Evolutionary conservation across 2,797 vertebrate species (phyloP).

Genomic region (Malurus leucopterus): DNA sequence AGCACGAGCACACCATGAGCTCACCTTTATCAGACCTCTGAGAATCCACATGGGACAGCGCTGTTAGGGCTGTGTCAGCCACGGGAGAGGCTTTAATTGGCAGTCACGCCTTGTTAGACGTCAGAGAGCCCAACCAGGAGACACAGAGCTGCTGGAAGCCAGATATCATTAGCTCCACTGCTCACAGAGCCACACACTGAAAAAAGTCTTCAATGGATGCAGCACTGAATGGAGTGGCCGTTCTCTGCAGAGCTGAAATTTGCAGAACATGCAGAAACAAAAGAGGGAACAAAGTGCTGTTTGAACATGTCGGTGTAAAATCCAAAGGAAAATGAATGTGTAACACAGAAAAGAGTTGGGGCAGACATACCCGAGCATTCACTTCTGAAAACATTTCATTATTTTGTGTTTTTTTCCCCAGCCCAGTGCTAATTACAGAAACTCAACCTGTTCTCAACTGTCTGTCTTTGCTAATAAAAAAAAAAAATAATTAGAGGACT

Average conservation of each 20-base stretch:
- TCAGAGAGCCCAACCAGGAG: slow-evolving; percentile 45
- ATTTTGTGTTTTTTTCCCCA: neutral
- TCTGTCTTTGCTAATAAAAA: slow-evolving; percentile 1
- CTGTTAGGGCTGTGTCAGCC: slow-evolving; percentile 30
- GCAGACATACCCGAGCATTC: neutral
- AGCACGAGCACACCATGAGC: rapidly evolving
- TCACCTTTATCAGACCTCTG: slow-evolving; percentile 43
- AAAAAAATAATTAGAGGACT: slow-evolving; percentile 8
- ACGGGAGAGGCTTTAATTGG: slow-evolving; percentile 57
- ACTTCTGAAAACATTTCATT: slow-evolving; percentile 9
- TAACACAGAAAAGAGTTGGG: neutral
- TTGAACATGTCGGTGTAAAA: slow-evolving; percentile 17
- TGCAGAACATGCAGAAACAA: slow-evolving; percentile 37
- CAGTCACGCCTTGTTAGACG: slow-evolving; percentile 49
- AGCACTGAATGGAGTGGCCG: neutral
- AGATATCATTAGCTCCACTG: slow-evolving; percentile 39
- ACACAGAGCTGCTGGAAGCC: slow-evolving; percentile 47
- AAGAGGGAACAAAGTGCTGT: slow-evolving; percentile 44
- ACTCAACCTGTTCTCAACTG: slow-evolving; percentile 2
- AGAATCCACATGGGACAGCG: neutral
- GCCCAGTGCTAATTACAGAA: slow-evolving; percentile 17
- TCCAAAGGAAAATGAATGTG: neutral
- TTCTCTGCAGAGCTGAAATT: slow-evolving; percentile 13
- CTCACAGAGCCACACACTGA: neutral
- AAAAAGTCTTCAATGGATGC: neutral